These are phyloP conservation scores for Intellagama lesueurii DNA, from an alignment of 2,797 vertebrate species.

Conservation along the genomic window DNA sequence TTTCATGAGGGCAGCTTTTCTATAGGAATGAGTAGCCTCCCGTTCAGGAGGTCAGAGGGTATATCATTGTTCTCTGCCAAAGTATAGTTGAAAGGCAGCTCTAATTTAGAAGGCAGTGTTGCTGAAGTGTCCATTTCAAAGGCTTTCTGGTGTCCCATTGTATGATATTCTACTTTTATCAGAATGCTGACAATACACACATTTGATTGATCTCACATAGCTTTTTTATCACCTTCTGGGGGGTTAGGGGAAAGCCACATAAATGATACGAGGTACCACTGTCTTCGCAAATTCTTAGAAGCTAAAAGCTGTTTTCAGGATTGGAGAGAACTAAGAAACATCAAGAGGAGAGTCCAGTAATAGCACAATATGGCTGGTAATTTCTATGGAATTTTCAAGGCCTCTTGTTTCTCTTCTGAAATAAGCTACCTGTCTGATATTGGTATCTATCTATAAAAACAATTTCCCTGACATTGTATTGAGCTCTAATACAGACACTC, in stretches of 20 bases:
- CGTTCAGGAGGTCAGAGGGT: conserved; percentile 8
- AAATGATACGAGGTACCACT: background rate
- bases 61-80: conserved; percentile 3
- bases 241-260: background rate
- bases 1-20: conserved; percentile 18
- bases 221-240: background rate
- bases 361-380: background rate
- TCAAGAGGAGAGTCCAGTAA: background rate
- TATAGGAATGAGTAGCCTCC: background rate
- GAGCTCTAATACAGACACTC: too few relatives aligned
- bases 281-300: background rate
- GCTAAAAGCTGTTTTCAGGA: background rate
- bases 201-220: background rate
- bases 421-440: background rate
- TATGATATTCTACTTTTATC: background rate
- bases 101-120: conserved; percentile 22
- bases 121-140: conserved; percentile 8
- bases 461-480: background rate
- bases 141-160: background rate
- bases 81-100: conserved; percentile 5
- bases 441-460: background rate
- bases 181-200: conserved; percentile 11
- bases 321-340: background rate
- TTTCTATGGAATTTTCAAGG: background rate
- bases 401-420: too few relatives aligned